These are phyloP conservation scores for Conops quadrifasciatus DNA, from an alignment of 2,888 invertebrate species.

Conservation along the genomic window DNA sequence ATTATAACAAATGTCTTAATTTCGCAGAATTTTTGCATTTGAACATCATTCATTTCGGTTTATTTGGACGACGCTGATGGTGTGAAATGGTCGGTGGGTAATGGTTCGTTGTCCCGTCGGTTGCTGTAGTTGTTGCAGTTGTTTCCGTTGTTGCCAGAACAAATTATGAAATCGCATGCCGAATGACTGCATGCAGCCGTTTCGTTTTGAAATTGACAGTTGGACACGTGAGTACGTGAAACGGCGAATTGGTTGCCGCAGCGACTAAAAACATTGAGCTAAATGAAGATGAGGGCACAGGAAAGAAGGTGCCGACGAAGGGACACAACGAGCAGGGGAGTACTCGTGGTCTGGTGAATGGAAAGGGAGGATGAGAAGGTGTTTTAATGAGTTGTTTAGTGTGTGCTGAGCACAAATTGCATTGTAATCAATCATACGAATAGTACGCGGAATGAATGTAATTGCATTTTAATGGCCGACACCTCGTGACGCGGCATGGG, in stretches of 20 bases:
- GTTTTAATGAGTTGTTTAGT: constrained; percentile 2
- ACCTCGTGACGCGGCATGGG: constrained; percentile 1
- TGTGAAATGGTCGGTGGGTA: constrained; percentile 21
- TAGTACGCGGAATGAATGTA: constrained; percentile 31
- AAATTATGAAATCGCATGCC: constrained; percentile 34
- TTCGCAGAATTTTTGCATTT: constrained; percentile 38
- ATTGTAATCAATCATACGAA: constrained; percentile 55
- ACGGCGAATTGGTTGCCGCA: not conserved
- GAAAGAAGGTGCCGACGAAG: not conserved
- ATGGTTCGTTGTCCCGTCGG: constrained; percentile 1
- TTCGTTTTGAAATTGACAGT: constrained; percentile 29
- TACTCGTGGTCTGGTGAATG: not conserved
- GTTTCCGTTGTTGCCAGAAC: constrained; percentile 19
- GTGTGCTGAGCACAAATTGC: constrained; percentile 52
- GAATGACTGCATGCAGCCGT: constrained; percentile 26
- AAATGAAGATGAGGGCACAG: constrained; percentile 1
- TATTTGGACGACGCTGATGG: constrained; percentile 12
- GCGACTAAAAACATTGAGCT: not conserved
- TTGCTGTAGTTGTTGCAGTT: constrained; percentile 4
- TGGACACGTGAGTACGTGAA: constrained; percentile 30
- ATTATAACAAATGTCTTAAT: constrained; percentile 51
- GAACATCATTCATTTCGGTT: constrained; percentile 26
- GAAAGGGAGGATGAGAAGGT: not conserved
- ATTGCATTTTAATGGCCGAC: constrained; percentile 43
- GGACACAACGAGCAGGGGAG: no score